Evolutionary conservation across 2,888 invertebrate genomes (phyloP), one percentile per base, ranked within the genome.

Genomic region (Steromphala cineraria): DNA sequence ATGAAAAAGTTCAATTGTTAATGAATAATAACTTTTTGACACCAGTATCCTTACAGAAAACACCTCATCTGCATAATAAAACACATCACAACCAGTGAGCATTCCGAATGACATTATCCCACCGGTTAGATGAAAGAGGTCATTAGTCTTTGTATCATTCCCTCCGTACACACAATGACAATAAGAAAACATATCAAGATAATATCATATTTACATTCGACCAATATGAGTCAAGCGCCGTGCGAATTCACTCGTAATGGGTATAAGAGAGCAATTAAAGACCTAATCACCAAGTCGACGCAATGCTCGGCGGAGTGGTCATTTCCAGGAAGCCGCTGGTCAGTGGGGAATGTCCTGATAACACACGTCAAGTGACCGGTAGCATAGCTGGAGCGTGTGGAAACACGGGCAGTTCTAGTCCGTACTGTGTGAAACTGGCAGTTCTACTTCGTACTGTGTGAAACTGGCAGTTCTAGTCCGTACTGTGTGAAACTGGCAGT

Each of bases 161-260:
- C 21, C 24, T 17, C 28, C 21, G 28, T 24, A 24, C 62, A 15
- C 17, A 28, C 28, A 62, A 21, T 62, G 28, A 62, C 62, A 28
- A 62, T 24, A 62, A 17, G 62, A 62, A 62, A 62, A 62, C 62
- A 62, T 62, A 62, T 62, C 24, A 62, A 62, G 62, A 62, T 62
- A 62, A 62, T 62, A 24, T 28, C 17, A 4, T 62, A 62, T 62
- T 62, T 62, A 62, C 62, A 15, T 62, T 24, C 28, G 4, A 15
- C 62, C 62, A 62, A 62, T 28, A 28, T 62, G 62, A 24, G 62
- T 62, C 28, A 28, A 62, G 62, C 15, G 62, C 62, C 62, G 62
- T 62, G 62, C 62, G 62, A 62, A 62, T 28, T 62, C 62, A 28
- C 62, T 28, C 62, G 62, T 62, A 62, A 62, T 24, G 8, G 62